Evolutionary conservation across 2,888 invertebrate genomes (phyloP), one percentile per base, ranked within the genome.

Genomic region (Pterobdella sp.): DNA sequence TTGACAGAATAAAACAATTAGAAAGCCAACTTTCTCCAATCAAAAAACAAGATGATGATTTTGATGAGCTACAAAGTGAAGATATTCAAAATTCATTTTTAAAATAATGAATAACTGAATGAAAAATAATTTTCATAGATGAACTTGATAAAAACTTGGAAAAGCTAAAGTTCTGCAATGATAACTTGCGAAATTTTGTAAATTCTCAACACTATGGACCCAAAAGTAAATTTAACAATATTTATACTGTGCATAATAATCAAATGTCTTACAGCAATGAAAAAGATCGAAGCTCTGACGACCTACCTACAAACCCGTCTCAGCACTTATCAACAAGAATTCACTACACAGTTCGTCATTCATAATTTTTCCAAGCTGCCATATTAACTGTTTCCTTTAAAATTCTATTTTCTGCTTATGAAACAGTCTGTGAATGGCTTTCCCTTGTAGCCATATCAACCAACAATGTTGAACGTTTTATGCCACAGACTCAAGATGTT

Each of bases 161-260:
- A 22, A 56, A 56, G 60, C n/a, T 56, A 22, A 56, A 56, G n/a
- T 56, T 56, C n/a, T 56, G 60, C 26, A 56, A 26, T 4, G 60
- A 56, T 22, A 56, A 56, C 4, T 26, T 56, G n/a, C 18, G 60
- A 56, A 3, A 7, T 4, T 26, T 56, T 26, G 26, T 56, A 7
- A 4, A 4, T 7, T 56, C 60, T 26, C n/a, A 56, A 22, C 60
- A 56, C 4, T 56, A 56, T n/a, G 60, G 26, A 22, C 4, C 18
- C 18, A 56, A 56, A 56, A 56, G 60, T 56, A 42, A 42, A 14
- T 42, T 56, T 4, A 3, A 56, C 18, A 56, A 56, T 56, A 14
- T 7, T 14, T 18, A 42, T 42, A 14, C 42, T 18, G 18, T 42
- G 42, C 18, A 56, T 18, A 56, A 56, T 56, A n/a, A 56, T 56